Evolutionary conservation across 2,797 vertebrate species (phyloP).

Genomic region (Sus cebifrons): DNA sequence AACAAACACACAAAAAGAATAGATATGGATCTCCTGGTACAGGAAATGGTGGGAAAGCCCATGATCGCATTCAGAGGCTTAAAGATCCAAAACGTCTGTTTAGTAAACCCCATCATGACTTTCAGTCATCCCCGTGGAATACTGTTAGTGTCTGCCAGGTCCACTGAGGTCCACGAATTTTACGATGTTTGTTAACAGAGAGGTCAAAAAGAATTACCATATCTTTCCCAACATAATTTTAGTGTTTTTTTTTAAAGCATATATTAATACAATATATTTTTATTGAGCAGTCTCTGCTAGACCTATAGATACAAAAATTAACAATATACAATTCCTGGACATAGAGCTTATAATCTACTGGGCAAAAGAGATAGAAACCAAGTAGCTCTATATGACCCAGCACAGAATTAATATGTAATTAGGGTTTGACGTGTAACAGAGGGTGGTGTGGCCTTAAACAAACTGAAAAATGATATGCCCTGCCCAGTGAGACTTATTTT

Average conservation of each 20-base stretch:
- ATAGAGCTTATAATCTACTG: neutral
- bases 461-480: neutral
- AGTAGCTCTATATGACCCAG: neutral
- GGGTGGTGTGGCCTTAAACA: neutral
- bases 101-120: neutral
- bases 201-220: neutral
- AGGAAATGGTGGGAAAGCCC: neutral
- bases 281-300: conserved; percentile 35
- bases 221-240: conserved; percentile 1
- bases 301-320: conserved; percentile 43
- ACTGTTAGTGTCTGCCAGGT: neutral
- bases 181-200: neutral
- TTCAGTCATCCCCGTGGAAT: neutral
- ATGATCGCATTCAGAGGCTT: neutral
- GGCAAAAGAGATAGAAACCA: neutral
- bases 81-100: neutral
- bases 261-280: conserved; percentile 16
- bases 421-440: neutral
- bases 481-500: neutral
- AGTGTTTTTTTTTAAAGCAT: neutral
- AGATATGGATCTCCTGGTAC: neutral
- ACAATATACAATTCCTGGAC: neutral
- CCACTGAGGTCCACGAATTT: neutral
- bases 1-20: neutral
- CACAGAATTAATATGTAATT: conserved; percentile 29